Conservation (phyloP, 2,797 vertebrate genomes). For the Pipistrellus pipistrellus region DNA sequence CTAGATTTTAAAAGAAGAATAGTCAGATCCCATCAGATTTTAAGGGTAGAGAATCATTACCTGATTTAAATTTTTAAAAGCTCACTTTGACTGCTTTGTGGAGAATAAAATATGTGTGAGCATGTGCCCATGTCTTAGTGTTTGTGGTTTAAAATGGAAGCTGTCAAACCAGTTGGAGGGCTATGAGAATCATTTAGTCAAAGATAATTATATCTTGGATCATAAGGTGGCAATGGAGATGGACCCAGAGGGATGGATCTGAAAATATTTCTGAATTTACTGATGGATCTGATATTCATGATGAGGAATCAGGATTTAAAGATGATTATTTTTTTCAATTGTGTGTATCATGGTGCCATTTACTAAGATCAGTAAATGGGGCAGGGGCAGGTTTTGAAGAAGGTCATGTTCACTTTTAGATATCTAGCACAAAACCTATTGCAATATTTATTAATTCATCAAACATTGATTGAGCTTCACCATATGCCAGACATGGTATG, state of each 20-base stretch:
- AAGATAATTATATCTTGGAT: background rate
- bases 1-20: conserved; percentile 33
- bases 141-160: conserved; percentile 3
- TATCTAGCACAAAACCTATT: background rate
- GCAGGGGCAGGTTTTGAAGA: background rate
- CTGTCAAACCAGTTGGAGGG: background rate
- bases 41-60: background rate
- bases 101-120: background rate
- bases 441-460: conserved; percentile 42
- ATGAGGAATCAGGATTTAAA: background rate
- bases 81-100: background rate
- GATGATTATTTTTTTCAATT: background rate
- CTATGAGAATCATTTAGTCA: background rate
- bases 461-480: conserved; percentile 13
- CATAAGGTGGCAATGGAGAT: background rate
- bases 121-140: background rate
- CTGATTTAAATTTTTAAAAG: conserved; percentile 17
- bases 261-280: background rate
- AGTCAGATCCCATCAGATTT: background rate
- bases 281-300: background rate
- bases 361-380: background rate
- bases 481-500: background rate
- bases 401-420: conserved; percentile 31
- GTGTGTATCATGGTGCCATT: background rate
- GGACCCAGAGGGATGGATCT: background rate